Base-by-base conservation (phyloP, 2,888 invertebrate species). In the Papilio demoleus region DNA sequence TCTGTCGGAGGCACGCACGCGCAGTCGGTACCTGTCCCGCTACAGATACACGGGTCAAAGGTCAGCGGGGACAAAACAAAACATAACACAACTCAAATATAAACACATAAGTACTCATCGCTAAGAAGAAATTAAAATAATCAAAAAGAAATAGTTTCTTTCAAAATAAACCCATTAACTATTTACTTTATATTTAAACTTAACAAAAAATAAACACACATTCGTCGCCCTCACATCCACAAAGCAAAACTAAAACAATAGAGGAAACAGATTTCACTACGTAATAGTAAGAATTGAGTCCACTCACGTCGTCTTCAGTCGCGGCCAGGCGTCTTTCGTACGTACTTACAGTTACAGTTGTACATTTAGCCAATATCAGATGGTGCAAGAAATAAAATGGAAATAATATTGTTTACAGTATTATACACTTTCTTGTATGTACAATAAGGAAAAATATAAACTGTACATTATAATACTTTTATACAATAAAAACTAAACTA, bases 21-120 rank as follows among this genome's bases (percentile, higher is more conserved):
- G 96, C 93, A 99, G 96, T 90, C 97, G 97, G 94, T 98, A 98
- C 95, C 96, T 97, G 95, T 97, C 98, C 94, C 97, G 97, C 98
- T 98, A 96, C 94, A 94, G 88, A 95, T 95, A 95, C 94, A 95
- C 94, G 94, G 94, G 94, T 93, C 94, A 94, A 93, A 94, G 94
- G 94, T 94, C 94, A 94, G 94, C 93, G 93, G 93, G 93, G 93
- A 90, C 89, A 94, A 94, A 94, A 68, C 88, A 93, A 93, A 94
- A 94, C 92, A 93, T 87, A 93, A 91, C 86, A 87, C 87, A 90
- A 93, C 92, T 92, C 87, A 93, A 93, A 91, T 88, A 88, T 85
- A 87, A 92, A 92, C 92, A 92, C 85, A 89, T 88, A 90, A 85
- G 79, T 88, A 90, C 88, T 88, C 86, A 85, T 89, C 76, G 88